These are phyloP conservation scores for Ostrea denselamellosa DNA, from an alignment of 1,140 invertebrate species.

Conservation along the genomic window DNA sequence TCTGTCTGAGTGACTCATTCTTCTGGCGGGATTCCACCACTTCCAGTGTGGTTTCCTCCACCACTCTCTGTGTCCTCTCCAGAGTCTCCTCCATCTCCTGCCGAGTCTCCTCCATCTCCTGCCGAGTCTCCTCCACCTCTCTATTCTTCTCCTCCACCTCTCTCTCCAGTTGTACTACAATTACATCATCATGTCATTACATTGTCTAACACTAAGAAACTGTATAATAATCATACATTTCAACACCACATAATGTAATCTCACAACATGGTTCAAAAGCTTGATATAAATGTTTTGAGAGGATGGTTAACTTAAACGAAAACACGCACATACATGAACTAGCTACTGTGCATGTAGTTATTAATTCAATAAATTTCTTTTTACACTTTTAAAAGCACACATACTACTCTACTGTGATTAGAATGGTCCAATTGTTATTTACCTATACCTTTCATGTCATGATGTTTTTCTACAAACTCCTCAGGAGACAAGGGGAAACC, in stretches of 20 bases:
- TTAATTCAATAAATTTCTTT: too few relatives aligned
- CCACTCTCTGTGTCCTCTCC: not conserved
- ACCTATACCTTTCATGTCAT: constrained; percentile 28
- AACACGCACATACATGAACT: not conserved
- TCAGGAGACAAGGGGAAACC: not conserved
- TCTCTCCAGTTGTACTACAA: constrained; percentile 14
- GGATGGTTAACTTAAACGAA: too few relatives aligned
- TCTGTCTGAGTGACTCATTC: not conserved
- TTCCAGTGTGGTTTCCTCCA: not conserved
- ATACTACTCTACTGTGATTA: not conserved
- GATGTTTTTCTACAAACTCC: not conserved
- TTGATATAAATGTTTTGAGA: too few relatives aligned
- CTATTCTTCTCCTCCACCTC: not conserved
- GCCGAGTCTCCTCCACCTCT: not conserved
- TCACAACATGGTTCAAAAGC: too few relatives aligned
- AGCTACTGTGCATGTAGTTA: not conserved
- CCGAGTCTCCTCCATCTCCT: not conserved
- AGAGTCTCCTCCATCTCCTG: not conserved
- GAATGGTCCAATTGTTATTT: not conserved
- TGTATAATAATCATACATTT: too few relatives aligned
- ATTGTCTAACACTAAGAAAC: not conserved
- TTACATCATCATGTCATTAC: not conserved
- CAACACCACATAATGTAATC: too few relatives aligned
- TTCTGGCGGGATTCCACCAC: not conserved
- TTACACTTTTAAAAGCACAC: too few relatives aligned